Evolutionary conservation across 2,113 vertebrate species (phyloP), one percentile per base, ranked within the genome.

Genomic region (Progne subis): DNA sequence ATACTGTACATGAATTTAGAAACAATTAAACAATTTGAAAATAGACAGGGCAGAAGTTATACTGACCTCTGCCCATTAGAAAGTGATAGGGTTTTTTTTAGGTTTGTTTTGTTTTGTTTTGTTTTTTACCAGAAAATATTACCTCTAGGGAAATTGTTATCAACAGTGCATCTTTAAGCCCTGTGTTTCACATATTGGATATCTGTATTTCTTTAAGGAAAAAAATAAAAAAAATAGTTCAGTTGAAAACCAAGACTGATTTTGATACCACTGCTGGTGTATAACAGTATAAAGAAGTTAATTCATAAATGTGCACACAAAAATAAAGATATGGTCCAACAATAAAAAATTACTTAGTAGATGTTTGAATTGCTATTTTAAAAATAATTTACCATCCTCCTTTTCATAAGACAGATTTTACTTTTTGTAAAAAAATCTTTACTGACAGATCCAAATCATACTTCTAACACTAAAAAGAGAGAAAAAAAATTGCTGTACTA

Each of bases 21-120:
- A 94, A 75, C 61, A 86, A 71, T 52, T 37, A 95, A 94, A 75
- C 61, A 86, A 71, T 52, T 37, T 80, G 34, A 84, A 96, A 72
- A 86, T 77, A 85, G n/a, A 64, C 14, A 75, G 78, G 57, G 65
- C 34, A 94, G 67, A 41, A 67, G 25, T 91, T 81, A 56, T n/a
- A 37, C 39, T 93, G 92, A 94, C 76, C 82, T 91, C 39, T 86
- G 69, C 10, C 74, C 31, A 21, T 61, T 87, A 80, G 19, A 74
- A 56, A 65, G 26, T 71, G 50, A 82, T 57, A 78, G 65, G 37
- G 37, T 8, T 37, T 37, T 37, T 37, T 37, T 37, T 37, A 37
- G 37, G 37, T 37, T 37, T 37, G 37, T 37, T 37, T 89, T 95
- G 26, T 3, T 59, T 96, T 86, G 19, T 77, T 34, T 37, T 34